Base-by-base conservation (phyloP, 2,888 invertebrate species). In the Diadegma fenestrale region DNA sequence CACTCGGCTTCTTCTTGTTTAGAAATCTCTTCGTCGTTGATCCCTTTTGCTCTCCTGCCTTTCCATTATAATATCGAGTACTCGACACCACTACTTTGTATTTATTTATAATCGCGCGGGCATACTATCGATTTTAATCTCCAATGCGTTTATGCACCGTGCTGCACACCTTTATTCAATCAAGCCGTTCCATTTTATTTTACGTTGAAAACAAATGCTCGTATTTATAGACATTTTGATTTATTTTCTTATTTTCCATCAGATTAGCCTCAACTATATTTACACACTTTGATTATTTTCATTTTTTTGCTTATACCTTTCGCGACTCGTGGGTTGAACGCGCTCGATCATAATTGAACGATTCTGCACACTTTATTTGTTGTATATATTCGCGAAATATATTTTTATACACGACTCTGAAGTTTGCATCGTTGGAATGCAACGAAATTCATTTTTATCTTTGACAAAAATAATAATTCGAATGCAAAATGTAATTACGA, bases 61-160 rank as follows among this genome's bases (percentile, higher is more conserved):
- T 54, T 80, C 71, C 41, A 72, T 64, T 51, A 73, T 68, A 84
- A 81, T 78, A 61, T 48, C 78, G 82, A 37, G 68, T 45, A 72
- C 48, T 69, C 54, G n/a, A n/a, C n/a, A 54, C 66, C 26, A 41
- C 77, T 54, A 43, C 54, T 19, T 12, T 30, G 22, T 54, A 71
- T 69, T 69, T 69, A 69, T n/a, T 30, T 22, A 68, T 22, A 22
- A 8, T 48, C 48, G 33, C 69, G n/a, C 2, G 30, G 30, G 26
- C 8, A 5, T n/a, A 64, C 30, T 66, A 58, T 43, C 51, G 43
- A 22, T 73, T 26, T 68, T 75, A 43, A 37, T 61, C n/a, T 61
- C 10, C 22, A 48, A 17, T 48, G 37, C 51, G 64, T 51, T 76
- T 76, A 64, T 80, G 75, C 63, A 37, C 58, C 63, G 33, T 33